Base-by-base conservation (phyloP, 2,113 vertebrate genomes). In the Nothobranchius furzeri region DNA sequence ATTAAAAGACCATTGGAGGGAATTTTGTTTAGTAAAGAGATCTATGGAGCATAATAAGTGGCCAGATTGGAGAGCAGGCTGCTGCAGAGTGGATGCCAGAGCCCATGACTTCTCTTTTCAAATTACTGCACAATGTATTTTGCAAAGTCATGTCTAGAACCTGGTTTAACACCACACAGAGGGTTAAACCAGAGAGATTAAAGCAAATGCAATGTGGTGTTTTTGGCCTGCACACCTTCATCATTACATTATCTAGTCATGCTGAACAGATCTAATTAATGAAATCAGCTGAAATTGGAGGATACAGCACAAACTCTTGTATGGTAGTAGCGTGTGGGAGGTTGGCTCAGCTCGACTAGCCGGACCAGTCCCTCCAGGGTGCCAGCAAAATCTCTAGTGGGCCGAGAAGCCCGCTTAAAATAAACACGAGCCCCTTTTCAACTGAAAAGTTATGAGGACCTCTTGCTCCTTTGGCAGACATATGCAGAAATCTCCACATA, bases 251-350 rank as follows among this genome's bases (percentile, higher is more conserved):
- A 72, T 61, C 9, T 35, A 70, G 37, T 63, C 46, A 48, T 35
- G 65, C 77, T 46, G 53, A 48, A 40, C 40, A 43, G 59, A 60
- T 66, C 72, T 76, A 25, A 67, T 64, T 84, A 84, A 63, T 79
- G 58, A 74, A 78, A 70, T 76, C 49, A 58, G 56, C 70, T 49
- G 64, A 79, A 76, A 55, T 51, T 49, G 36, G 47, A 53, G 64
- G 57, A 77, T 77, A 68, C 47, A 61, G 70, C 67, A 37, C 66
- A 54, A 43, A 12, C 45, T 46, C 42, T 4, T 71, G 60, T 78
- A 64, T 68, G 68, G 79, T 83, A 78, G 78, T 76, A 80, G 54
- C 67, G 67, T 73, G 86, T 90, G 76, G 86, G 87, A 89, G 85
- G 85, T 69, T 4, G 15, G 40, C 66, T 76, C 56, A 13, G 40